These are phyloP conservation scores for Aradophagus sp. DNA, from an alignment of 1,140 invertebrate species.

Conservation along the genomic window DNA sequence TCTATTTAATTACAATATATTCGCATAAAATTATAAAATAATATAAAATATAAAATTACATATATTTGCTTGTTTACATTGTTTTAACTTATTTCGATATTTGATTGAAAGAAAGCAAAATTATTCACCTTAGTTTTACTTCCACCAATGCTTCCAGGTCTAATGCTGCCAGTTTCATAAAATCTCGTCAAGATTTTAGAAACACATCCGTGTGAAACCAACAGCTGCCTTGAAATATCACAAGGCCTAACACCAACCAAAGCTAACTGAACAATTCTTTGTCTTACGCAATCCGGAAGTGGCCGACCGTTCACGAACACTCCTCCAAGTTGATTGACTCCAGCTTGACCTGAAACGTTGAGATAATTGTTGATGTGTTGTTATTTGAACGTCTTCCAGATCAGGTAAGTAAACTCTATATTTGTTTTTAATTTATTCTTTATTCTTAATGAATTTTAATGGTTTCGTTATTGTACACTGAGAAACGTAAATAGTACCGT, in stretches of 20 bases:
- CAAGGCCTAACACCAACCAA: conserved; percentile 93
- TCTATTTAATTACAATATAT: background rate
- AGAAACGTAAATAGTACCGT: too few species aligned
- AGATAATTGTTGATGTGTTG: background rate
- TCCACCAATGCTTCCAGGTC: conserved; percentile 92
- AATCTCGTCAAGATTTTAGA: conserved; percentile 98
- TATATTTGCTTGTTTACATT: too few species aligned
- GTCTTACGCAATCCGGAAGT: conserved; percentile 93
- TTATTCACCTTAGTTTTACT: conserved; percentile 90
- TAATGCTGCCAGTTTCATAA: conserved; percentile 94
- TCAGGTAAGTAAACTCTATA: too few species aligned
- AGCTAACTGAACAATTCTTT: conserved; percentile 94
- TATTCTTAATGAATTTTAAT: background rate
- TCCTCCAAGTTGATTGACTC: conserved; percentile 96
- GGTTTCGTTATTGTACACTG: too few species aligned
- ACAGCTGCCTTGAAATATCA: conserved; percentile 94
- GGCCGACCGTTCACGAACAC: conserved; percentile 97
- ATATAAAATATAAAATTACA: too few species aligned
- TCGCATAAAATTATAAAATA: too few species aligned
- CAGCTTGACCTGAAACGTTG: conserved; percentile 87
- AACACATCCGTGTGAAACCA: conserved; percentile 97
- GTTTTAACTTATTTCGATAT: background rate
- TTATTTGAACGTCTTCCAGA: too few species aligned
- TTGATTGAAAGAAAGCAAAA: conserved; percentile 4
- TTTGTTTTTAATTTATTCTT: too few species aligned